Conservation (phyloP, 2,888 invertebrate genomes). For the Nymphalis c-album region DNA sequence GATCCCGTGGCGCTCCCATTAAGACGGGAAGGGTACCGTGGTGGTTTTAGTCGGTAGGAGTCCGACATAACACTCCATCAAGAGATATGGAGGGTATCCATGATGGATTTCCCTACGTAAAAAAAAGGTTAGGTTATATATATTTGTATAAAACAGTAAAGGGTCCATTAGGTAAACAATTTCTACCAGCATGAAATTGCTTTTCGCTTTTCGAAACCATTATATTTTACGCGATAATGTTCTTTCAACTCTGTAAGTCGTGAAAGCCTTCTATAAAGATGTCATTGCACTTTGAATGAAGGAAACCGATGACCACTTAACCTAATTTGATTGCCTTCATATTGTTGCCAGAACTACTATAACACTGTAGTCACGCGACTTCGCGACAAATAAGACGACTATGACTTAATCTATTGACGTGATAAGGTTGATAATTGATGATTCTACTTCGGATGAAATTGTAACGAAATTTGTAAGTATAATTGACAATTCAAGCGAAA, state of each 20-base stretch:
- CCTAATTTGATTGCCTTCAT: constrained; percentile 42
- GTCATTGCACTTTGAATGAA: constrained; percentile 35
- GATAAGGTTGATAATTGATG: background rate
- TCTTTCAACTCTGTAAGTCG: constrained; percentile 11
- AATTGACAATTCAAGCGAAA: too few relatives aligned
- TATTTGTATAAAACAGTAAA: background rate
- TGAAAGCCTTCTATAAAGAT: constrained; percentile 36
- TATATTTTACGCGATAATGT: constrained; percentile 12
- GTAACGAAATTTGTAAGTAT: background rate
- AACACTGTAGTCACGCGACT: constrained; percentile 36
- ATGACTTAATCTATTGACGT: background rate
- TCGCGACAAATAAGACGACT: background rate
- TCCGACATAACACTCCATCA: too few relatives aligned
- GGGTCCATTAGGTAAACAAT: background rate
- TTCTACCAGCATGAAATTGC: constrained; percentile 3
- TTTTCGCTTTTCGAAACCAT: constrained; percentile 5
- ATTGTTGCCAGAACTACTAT: constrained; percentile 23
- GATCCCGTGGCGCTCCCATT: too few relatives aligned
- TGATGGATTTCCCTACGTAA: too few relatives aligned
- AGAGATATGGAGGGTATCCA: too few relatives aligned
- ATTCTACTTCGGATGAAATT: background rate
- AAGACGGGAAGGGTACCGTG: too few relatives aligned
- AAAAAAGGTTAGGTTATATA: too few relatives aligned
- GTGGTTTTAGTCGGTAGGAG: too few relatives aligned
- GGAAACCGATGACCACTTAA: constrained; percentile 43